These are phyloP conservation scores for Neolamprologus sp. DNA, from an alignment of 2,113 vertebrate species.

Conservation along the genomic window DNA sequence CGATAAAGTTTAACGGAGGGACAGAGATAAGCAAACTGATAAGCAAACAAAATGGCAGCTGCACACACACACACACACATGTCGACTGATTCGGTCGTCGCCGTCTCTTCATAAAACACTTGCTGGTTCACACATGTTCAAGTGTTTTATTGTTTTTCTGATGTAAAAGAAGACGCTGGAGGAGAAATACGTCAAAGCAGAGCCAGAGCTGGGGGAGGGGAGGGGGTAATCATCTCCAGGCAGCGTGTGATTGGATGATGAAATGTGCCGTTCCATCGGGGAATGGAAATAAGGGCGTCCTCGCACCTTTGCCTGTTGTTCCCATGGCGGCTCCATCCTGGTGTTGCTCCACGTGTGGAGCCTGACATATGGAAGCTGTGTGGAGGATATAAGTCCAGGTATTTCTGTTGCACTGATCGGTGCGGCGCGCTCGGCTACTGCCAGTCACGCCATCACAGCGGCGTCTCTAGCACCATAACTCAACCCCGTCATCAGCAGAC, in stretches of 20 bases:
- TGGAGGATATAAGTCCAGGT: not conserved
- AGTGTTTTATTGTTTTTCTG: not conserved
- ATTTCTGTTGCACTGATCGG: not conserved
- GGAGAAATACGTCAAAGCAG: not conserved
- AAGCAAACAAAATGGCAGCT: slow-evolving; percentile 32
- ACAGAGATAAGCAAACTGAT: not conserved
- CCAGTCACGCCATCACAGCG: not conserved
- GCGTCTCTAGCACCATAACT: not conserved
- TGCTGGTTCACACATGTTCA: not conserved
- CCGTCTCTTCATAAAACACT: not conserved
- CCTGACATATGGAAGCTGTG: not conserved
- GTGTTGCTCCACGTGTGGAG: not conserved
- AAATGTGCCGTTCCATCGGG: not conserved
- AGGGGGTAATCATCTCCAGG: not conserved
- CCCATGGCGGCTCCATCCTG: not conserved
- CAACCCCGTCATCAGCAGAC: not conserved
- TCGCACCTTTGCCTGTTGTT: not conserved
- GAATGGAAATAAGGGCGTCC: slow-evolving; percentile 11
- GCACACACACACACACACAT: not conserved
- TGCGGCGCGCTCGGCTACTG: not conserved
- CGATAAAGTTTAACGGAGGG: not conserved
- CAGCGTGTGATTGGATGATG: slow-evolving; percentile 2
- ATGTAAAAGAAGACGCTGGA: rapidly evolving
- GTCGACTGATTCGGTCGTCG: not conserved
- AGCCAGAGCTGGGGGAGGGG: not conserved